Evolutionary conservation across 2,797 vertebrate species (phyloP), one percentile per base, ranked within the genome.

Genomic region (Sebastes steindachneri): DNA sequence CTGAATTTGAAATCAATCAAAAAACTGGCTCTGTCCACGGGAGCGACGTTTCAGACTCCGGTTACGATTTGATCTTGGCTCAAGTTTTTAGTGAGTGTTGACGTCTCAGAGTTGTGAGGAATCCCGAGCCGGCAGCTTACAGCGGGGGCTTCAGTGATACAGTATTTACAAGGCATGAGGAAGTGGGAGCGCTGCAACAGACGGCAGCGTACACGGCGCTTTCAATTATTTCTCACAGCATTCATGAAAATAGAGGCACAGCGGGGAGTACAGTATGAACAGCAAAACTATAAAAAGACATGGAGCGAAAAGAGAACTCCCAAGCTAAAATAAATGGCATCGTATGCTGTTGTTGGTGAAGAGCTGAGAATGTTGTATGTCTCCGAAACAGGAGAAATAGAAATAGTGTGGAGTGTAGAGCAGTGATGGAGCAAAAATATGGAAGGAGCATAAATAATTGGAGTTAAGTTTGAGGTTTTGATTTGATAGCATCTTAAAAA

Each of bases 161-260:
- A 89, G 92, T 94, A 93, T 94, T 95, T 94, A 94, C 92, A 90
- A 93, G 90, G 91, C 89, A 89, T 9, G 71, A 77, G 88, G 88
- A 94, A 92, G 89, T 85, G 90, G 85, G 89, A 90, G 90, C 87
- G 4, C 78, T 75, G 88, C 78, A 92, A 91, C 89, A 92, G 88
- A 92, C 88, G 89, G 84, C 89, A 68, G 48, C 71, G 75, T 83
- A 83, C 88, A 69, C 79, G 51, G 85, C 69, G 77, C 92, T 95
- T 94, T 94, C 92, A 95, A 94, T 95, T 95, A 94, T 94, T 95
- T 93, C 92, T 93, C 93, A 87, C 91, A 92, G 93, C 91, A 90
- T 94, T 93, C 86, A 92, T 92, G 90, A 87, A 93, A 95, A 95
- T 93, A 94, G 91, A 91, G 86, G 85, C 93, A 80, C 94, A 89